Base-by-base conservation (phyloP, 2,113 vertebrate genomes). In the Oryzias curvinotus region DNA sequence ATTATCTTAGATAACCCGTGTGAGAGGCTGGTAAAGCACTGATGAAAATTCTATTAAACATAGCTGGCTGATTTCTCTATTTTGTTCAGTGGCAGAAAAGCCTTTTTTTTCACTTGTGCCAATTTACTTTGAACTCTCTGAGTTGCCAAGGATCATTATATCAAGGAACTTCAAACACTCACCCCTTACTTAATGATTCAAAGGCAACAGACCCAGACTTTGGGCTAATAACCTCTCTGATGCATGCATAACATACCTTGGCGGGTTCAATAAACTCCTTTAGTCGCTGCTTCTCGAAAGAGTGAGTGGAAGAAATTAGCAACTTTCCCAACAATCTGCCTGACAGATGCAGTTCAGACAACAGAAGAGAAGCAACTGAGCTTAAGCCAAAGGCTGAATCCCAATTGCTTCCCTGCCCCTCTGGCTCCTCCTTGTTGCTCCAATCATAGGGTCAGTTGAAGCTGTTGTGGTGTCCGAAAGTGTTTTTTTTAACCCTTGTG, bases 1-100 rank as follows among this genome's bases (percentile, higher is more conserved):
- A 91, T 91, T 91, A 92, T 91, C 88, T 89, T 81, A 88, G 89
- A 90, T 86, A 91, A 91, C 81, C 88, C 87, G 88, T 93, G 90
- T 85, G 89, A 88, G 86, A 83, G 86, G 91, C 80, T 90, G 88
- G 87, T 89, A 89, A 90, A 91, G 88, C 91, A 87, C 88, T 89
- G 90, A 91, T 91, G 88, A 90, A 90, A 91, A 87, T 92, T 91
- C 89, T 91, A 91, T 92, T 91, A 89, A 91, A 91, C 90, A 91
- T 90, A 89, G 91, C 80, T 90, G 87, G 87, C 84, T 91, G 91
- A 90, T 91, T 93, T 87, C 86, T 91, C 81, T 83, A 87, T 91
- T 91, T 92, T 91, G 84, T 82, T 91, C 84, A 76, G 81, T 85
- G 85, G 82, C 71, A 81, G 75, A 87, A 73, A 79, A 82, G 80